Base-by-base conservation (phyloP, 2,888 invertebrate genomes). In the Cephus spinipes region DNA sequence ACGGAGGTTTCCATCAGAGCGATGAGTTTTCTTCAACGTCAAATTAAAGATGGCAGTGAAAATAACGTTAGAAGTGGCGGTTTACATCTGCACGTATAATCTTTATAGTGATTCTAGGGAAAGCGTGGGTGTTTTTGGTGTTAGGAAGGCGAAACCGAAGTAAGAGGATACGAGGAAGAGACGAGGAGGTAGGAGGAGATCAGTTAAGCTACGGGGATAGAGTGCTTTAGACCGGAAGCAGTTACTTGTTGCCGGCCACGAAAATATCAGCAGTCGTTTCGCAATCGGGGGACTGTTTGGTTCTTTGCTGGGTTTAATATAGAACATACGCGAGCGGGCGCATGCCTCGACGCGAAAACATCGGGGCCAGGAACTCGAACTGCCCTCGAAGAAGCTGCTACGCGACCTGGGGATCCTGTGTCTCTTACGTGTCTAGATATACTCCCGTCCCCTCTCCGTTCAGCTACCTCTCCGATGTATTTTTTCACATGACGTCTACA, bases 191-290 rank as follows among this genome's bases (percentile, higher is more conserved):
- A 73, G 80, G 81, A 77, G 81, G 81, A 83, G 83, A 30, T 32
- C 69, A 6, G 31, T 69, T 32, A 12, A 12, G 69, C 32, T 15
- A 15, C 40, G 40, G 40, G 40, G 40, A 40, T 40, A 40, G 40
- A 40, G 15, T 40, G 40, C 79, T 80, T 82, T 87, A 86, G 90
- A 87, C 89, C 90, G 90, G 90, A 90, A 90, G 89, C 88, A 88
- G 90, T 90, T 90, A 90, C 88, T 90, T 89, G 89, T 89, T 85
- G 88, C 87, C 89, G 85, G 87, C 88, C 90, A 88, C 90, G 88
- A 90, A 90, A 90, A 90, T 90, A 90, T 89, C 89, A 88, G 85
- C 87, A 85, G 84, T 85, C 87, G 87, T 90, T 90, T 90, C 90
- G 90, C 90, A 90, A 90, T 90, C 88, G 87, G 84, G 82, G 85